Evolutionary conservation across 2,888 invertebrate genomes (phyloP).

Genomic region (Drosophila nr. perissopoda): DNA sequence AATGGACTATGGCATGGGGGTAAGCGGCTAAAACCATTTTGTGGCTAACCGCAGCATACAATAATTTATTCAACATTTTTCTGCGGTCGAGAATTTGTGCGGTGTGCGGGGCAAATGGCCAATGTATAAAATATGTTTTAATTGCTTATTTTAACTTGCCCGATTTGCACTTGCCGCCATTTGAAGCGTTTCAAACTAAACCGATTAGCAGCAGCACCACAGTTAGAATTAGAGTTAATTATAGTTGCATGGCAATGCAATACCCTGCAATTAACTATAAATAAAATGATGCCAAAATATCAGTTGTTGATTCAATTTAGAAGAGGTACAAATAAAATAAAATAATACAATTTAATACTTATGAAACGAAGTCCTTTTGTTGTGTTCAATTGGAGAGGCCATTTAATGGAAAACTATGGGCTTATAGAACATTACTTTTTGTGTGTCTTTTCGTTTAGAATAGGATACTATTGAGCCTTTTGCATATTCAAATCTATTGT

Average conservation of each 20-base stretch:
- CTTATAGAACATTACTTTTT: accelerated
- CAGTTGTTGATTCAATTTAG: not conserved
- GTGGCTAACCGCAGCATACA: conserved; percentile 72
- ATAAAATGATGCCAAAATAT: not conserved
- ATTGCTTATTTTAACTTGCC: conserved; percentile 77
- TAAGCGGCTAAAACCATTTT: conserved; percentile 78
- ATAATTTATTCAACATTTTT: conserved; percentile 74
- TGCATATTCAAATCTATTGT: not conserved
- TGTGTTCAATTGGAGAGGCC: not conserved
- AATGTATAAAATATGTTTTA: conserved; percentile 72
- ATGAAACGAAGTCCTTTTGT: not conserved
- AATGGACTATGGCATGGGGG: conserved; percentile 7
- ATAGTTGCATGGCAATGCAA: not conserved
- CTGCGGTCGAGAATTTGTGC: not conserved
- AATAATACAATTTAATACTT: not conserved
- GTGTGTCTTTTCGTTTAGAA: not conserved
- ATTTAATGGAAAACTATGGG: not conserved
- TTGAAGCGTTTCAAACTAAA: conserved; percentile 65
- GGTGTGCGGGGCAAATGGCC: conserved; percentile 5
- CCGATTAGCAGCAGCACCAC: conserved; percentile 51
- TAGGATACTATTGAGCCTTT: not conserved
- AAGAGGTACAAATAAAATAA: not conserved
- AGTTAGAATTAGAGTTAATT: not conserved
- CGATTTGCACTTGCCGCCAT: conserved; percentile 71
- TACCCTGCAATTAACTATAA: conserved; percentile 15